Evolutionary conservation across 2,888 invertebrate genomes (phyloP), one percentile per base, ranked within the genome.

Genomic region (Deilephila porcellus): DNA sequence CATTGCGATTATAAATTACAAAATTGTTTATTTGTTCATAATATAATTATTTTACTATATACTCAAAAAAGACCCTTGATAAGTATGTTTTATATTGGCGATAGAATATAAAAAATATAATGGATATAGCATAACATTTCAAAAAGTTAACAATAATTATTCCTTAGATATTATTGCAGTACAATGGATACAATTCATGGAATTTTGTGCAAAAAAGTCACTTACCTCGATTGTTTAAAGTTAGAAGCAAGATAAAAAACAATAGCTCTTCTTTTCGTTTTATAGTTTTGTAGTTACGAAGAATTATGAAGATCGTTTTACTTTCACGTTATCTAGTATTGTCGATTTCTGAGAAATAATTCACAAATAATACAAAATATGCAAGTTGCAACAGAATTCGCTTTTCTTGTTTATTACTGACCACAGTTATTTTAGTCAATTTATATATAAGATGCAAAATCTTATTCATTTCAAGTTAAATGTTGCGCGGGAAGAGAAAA

Each of bases 381-480:
- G 25, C 25, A 67, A 37, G 37, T 45, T 37, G 25, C 25, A 25
- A 4, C 25, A 6, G 64, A 67, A 67, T 45, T 63, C 4, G 8
- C 25, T 67, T 52, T 67, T 25, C 45, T 25, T 37, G 20, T 11
- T 11, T 67, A 45, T 25, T 34, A 64, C n/a, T 34, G 37, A 45
- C n/a, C 25, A 62, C 3, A 25, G 37, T 37, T n/a, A 64, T 37
- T 64, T 45, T 64, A 64, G n/a, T 64, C 11, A n/a, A 67, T 52
- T 67, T 52, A 45, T 45, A 6, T 25, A 25, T 25, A n/a, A n/a
- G n/a, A n/a, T 45, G 52, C 25, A 25, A n/a, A n/a, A n/a, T 67
- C 67, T 67, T 20, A 45, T 67, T 67, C 11, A 29, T 67, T 64
- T 11, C 20, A 4, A 67, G 45, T 45, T 67, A 25, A 25, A 25